Percentiles rank a stretch among this genome's conserved stretches.
Evolutionary conservation across 2,113 vertebrate species (phyloP).

Genomic region (Shinisaurus crocodilurus): DNA sequence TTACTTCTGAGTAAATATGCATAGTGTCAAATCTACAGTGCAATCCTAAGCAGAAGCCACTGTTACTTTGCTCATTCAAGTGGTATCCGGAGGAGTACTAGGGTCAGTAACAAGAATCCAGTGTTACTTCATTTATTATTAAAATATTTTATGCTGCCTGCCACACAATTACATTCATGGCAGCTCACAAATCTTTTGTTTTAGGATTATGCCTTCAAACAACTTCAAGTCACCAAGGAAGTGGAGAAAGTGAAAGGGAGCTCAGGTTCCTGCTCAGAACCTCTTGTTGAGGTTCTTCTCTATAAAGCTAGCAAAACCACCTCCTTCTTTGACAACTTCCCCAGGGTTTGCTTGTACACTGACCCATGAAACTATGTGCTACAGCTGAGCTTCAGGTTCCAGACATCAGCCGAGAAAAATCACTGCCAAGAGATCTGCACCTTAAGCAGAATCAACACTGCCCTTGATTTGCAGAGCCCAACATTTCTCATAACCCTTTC

Average conservation of each 20-base stretch:
- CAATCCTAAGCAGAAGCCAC: background rate
- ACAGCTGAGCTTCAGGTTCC: background rate
- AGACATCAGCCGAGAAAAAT: background rate
- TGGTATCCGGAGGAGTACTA: background rate
- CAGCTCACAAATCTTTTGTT: background rate
- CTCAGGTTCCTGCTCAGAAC: background rate
- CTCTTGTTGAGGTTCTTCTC: background rate
- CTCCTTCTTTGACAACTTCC: background rate
- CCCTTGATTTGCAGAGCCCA: too few species aligned
- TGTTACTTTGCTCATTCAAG: background rate
- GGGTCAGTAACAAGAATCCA: background rate
- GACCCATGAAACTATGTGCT: background rate
- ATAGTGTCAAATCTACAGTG: background rate
- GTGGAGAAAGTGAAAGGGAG: background rate
- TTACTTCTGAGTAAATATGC: too few species aligned
- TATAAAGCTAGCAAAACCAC: background rate
- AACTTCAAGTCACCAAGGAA: background rate
- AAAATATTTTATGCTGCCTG: background rate
- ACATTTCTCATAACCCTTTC: too few species aligned
- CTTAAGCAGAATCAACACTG: background rate
- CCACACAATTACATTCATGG: background rate
- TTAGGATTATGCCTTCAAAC: background rate
- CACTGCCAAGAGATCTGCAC: background rate
- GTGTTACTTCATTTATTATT: background rate
- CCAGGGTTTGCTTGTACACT: background rate